These are phyloP conservation scores for Calliscelio sp. DNA, from an alignment of 2,888 invertebrate species.

Conservation along the genomic window DNA sequence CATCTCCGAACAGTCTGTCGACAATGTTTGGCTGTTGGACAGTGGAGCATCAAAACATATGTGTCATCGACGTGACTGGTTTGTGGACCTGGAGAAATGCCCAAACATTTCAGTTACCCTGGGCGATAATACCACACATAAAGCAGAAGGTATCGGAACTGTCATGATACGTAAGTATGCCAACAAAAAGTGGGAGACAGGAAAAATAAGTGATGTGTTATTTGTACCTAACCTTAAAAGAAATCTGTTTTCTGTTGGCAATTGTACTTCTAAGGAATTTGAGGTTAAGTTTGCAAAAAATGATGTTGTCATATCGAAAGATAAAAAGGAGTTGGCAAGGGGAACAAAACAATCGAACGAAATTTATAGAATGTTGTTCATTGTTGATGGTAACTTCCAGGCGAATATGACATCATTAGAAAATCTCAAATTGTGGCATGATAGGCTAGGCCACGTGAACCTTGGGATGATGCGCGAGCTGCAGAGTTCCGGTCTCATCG, in stretches of 20 bases:
- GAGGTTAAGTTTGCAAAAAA: constrained; percentile 39
- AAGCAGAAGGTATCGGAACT: constrained; percentile 67
- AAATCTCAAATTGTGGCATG: constrained; percentile 68
- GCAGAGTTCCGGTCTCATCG: not conserved
- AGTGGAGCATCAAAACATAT: constrained; percentile 71
- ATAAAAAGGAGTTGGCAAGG: not conserved
- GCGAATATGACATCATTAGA: constrained; percentile 39
- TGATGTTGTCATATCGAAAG: not conserved
- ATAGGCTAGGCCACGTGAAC: constrained; percentile 64
- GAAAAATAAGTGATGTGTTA: constrained; percentile 73
- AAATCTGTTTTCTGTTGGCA: constrained; percentile 76
- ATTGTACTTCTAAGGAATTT: constrained; percentile 63
- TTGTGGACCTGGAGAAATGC: constrained; percentile 49
- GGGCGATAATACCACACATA: constrained; percentile 69
- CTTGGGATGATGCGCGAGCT: not conserved
- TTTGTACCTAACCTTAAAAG: constrained; percentile 74
- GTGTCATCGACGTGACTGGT: constrained; percentile 71
- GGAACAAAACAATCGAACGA: constrained; percentile 61
- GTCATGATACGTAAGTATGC: constrained; percentile 67
- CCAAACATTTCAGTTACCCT: constrained; percentile 34
- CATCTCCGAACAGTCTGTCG: not conserved
- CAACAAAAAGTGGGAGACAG: constrained; percentile 66
- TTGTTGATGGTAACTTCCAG: constrained; percentile 6
- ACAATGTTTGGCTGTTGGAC: constrained; percentile 72
- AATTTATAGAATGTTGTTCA: constrained; percentile 66